Evolutionary conservation across 2,113 vertebrate species (phyloP).

Genomic region (Rhinoderma darwinii): DNA sequence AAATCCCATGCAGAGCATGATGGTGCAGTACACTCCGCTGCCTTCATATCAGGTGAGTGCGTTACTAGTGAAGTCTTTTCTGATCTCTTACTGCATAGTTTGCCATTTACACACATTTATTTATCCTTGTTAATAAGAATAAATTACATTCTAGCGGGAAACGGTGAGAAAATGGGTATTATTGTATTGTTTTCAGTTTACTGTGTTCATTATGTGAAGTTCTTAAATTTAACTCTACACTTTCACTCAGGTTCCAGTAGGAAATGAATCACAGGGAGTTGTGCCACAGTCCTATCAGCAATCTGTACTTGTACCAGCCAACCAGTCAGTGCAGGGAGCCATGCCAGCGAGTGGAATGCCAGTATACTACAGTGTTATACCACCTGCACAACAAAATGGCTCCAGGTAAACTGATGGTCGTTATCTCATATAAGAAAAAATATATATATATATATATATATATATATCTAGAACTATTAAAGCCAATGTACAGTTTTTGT

Average conservation of each 20-base stretch:
- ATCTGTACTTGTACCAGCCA: slow-evolving; percentile 91
- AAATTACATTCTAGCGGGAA: too few relatives aligned
- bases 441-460: too few relatives aligned
- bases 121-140: not conserved
- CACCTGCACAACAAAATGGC: slow-evolving; percentile 92
- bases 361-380: slow-evolving; percentile 96
- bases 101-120: not conserved
- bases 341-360: slow-evolving; percentile 82
- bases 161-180: not conserved
- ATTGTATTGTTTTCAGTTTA: not conserved
- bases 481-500: not conserved
- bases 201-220: not conserved
- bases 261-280: slow-evolving; percentile 88
- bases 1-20: slow-evolving; percentile 93
- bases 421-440: not conserved
- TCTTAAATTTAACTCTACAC: not conserved
- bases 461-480: not conserved
- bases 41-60: slow-evolving; percentile 92
- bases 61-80: not conserved
- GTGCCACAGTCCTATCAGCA: slow-evolving; percentile 96
- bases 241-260: slow-evolving; percentile 85
- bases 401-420: slow-evolving; percentile 78
- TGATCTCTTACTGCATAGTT: not conserved
- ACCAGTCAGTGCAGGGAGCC: slow-evolving; percentile 92
- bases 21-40: slow-evolving; percentile 97